A percentile compares a stretch with the other conserved stretches of the same genome.
phyloP scores from a whole-genome alignment of 2,113 vertebrate species.

The Prunella himalayana region DNA sequence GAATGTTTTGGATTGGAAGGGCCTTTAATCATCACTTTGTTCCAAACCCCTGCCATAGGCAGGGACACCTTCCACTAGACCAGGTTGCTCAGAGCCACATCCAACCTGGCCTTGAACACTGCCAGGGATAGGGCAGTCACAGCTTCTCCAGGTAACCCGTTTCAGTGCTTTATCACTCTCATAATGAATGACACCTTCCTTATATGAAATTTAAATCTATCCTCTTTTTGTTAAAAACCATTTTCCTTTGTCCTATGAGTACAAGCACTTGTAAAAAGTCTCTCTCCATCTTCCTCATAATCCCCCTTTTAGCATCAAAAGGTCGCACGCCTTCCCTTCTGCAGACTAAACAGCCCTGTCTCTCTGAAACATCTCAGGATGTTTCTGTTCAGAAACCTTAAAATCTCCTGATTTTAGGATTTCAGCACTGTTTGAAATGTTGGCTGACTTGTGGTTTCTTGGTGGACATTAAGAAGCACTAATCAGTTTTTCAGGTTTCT shows the following conservation, averaged over 20 bases:
- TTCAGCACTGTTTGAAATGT: background rate
- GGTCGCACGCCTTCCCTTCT: background rate
- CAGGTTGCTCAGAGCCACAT: background rate
- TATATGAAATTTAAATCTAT: background rate
- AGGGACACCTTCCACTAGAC: background rate
- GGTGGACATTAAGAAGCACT: background rate
- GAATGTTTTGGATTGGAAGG: background rate
- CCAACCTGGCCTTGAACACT: background rate
- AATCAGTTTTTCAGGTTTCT: background rate
- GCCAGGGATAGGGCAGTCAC: background rate
- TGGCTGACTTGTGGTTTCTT: background rate
- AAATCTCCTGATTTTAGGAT: background rate
- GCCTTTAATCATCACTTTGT: background rate
- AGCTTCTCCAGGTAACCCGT: background rate
- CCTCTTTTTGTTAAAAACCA: background rate
- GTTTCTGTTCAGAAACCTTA: background rate
- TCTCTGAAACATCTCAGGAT: background rate
- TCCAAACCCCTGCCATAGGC: rapidly evolving
- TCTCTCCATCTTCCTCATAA: background rate
- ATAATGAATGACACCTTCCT: background rate
- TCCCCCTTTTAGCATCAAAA: background rate
- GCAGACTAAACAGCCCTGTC: background rate
- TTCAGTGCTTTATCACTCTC: background rate
- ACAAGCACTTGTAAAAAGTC: background rate
- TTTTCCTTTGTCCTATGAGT: background rate